Percentiles rank a stretch among this genome's conserved stretches.
Evolutionary conservation across 2,888 invertebrate species (phyloP).

Genomic region (Sthenelais limicola): DNA sequence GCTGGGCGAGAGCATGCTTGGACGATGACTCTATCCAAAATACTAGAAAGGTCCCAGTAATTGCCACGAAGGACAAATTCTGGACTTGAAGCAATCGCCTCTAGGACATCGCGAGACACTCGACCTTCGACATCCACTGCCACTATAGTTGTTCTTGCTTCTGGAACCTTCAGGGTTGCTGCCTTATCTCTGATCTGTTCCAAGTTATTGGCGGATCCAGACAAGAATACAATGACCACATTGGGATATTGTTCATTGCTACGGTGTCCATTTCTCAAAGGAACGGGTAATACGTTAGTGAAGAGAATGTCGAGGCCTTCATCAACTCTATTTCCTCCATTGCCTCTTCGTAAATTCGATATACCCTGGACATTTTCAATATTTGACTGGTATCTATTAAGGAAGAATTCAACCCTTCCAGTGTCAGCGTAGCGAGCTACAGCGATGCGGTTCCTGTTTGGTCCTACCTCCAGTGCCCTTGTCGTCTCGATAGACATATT

Average conservation of each 20-base stretch:
- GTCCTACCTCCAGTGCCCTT: not conserved
- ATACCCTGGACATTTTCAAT: not conserved
- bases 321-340: not conserved
- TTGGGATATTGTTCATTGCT: not conserved
- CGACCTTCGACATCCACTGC: conserved; percentile 14
- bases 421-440: not conserved
- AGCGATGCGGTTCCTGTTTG: not conserved
- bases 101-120: not conserved
- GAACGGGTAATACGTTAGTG: not conserved
- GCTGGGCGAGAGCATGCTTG: too few species aligned
- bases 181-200: not conserved
- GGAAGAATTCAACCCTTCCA: not conserved
- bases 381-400: not conserved
- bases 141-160: not conserved
- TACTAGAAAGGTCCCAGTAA: too few species aligned
- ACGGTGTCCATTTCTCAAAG: not conserved
- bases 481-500: conserved; percentile 12
- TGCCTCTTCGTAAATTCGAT: not conserved
- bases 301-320: not conserved
- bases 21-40: too few species aligned
- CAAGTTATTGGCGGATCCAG: not conserved
- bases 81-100: not conserved
- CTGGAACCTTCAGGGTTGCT: not conserved
- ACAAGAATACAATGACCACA: conserved; percentile 9
- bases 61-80: not conserved